Base-by-base conservation (phyloP, 2,888 invertebrate genomes). In the Zele albiditarsus region DNA sequence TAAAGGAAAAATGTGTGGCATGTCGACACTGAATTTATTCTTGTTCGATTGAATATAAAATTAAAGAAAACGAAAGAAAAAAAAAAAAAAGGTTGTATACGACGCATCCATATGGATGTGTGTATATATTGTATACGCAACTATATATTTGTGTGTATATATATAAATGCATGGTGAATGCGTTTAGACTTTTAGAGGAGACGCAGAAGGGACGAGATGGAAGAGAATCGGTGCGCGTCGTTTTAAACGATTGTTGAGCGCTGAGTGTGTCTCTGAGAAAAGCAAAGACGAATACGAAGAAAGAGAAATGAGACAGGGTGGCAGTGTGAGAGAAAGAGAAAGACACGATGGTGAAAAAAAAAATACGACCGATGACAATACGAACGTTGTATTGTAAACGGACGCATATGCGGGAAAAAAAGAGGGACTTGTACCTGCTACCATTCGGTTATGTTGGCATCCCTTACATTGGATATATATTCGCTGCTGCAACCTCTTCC, bases 331-430 rank as follows among this genome's bases (percentile, higher is more conserved):
- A 46, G 60, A 31, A 28, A 49, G 28, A 8, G 16, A 27, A 27
- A 68, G 58, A 49, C 23, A 42, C 27, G 31, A 25, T 60, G 49
- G 46, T 62, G 31, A 53, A 63, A 68, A 73, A 60, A 49, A 73
- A 71, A 62, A 27, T 27, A 67, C 14, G 25, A 67, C 27, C 42
- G 60, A 74, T 69, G 74, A 74, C 74, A 74, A 74, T 74, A 63
- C 74, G 27, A 60, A 28, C 68, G 28, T 58, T 57, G 73, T 63
- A 73, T 73, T 73, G 73, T 73, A 49, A 60, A 63, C 25, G 49
- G 20, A 53, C 20, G 53, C 53, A 53, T 33, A 62, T 49, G 63
- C 67, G 69, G 28, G 49, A 63, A 53, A 69, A 42, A 53, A 53
- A 20, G 20, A 20, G 38, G 38, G 33, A 62, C 27, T 62, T 63